Evolutionary conservation across 2,888 invertebrate genomes (phyloP), one percentile per base, ranked within the genome.

Genomic region (Aphodius sticticus): DNA sequence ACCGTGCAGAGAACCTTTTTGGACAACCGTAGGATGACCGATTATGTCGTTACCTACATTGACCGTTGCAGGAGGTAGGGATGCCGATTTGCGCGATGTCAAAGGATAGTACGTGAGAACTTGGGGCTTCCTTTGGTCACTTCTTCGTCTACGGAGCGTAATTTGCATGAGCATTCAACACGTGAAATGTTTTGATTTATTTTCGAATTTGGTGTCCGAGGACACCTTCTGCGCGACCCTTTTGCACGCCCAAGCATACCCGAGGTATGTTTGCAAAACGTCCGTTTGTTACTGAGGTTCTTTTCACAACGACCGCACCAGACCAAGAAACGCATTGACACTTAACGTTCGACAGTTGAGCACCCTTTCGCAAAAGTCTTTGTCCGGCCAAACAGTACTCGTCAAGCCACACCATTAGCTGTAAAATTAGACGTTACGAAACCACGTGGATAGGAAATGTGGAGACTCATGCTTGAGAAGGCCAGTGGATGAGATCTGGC

Each of bases 11-110:
- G 35, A 14, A 38, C 70, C n/a, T 12, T 26, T n/a, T 12, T 86
- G 86, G 85, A 78, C 83, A 81, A 82, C 83, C 85, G 83, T 80
- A 83, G 82, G 85, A 86, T 85, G 85, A 85, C 85, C 87, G 89
- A 89, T 89, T 89, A 89, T 89, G 89, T 89, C 89, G 89, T 89
- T 89, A 89, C 88, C 87, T 88, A 85, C 84, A 86, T 84, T 88
- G 89, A 88, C 89, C 88, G 88, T 88, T 88, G 87, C 85, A 85
- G 83, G 78, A 76, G 15, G 86, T 85, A 84, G 83, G 16, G 71
- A 14, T 26, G 15, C 84, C 86, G 85, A 86, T 85, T 86, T 85
- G 84, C 84, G 85, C 85, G 84, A 86, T 85, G 85, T 86, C 83
- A 84, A 81, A 78, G 81, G 78, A 78, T 80, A 81, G 79, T 78